phyloP scores from a whole-genome alignment of 2,888 invertebrate species.

The Dexiosoma caninum region DNA sequence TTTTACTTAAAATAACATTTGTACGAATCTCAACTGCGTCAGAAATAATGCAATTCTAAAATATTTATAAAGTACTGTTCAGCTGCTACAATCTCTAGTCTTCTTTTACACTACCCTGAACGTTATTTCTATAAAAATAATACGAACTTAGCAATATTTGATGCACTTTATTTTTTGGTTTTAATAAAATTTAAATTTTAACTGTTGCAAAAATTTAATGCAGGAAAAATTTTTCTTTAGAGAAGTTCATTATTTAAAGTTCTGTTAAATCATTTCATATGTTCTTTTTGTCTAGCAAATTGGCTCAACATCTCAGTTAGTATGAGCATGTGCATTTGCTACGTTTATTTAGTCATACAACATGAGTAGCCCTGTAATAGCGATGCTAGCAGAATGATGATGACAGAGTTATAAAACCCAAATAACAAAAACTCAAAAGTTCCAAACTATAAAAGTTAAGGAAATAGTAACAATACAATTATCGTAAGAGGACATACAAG shows the following conservation, averaged over 20 bases:
- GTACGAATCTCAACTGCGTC: no score
- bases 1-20: no score
- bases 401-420: slow-evolving; percentile 41
- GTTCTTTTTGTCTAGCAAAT: not conserved
- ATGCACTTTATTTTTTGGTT: no score
- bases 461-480: slow-evolving; percentile 52
- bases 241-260: not conserved
- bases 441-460: slow-evolving; percentile 6
- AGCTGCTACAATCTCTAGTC: no score
- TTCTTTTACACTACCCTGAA: no score
- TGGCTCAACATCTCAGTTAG: not conserved
- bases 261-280: not conserved
- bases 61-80: no score
- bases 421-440: slow-evolving; percentile 12
- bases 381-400: slow-evolving; percentile 27
- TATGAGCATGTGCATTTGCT: not conserved
- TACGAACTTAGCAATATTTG: no score
- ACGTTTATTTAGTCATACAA: slow-evolving; percentile 39
- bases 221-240: not conserved
- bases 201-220: not conserved
- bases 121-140: no score
- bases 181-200: not conserved
- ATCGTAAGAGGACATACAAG: slow-evolving; percentile 8
- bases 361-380: slow-evolving; percentile 20
- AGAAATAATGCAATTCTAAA: no score